These are phyloP conservation scores for Eurytoma adleriae DNA, from an alignment of 2,888 invertebrate species.

Conservation along the genomic window DNA sequence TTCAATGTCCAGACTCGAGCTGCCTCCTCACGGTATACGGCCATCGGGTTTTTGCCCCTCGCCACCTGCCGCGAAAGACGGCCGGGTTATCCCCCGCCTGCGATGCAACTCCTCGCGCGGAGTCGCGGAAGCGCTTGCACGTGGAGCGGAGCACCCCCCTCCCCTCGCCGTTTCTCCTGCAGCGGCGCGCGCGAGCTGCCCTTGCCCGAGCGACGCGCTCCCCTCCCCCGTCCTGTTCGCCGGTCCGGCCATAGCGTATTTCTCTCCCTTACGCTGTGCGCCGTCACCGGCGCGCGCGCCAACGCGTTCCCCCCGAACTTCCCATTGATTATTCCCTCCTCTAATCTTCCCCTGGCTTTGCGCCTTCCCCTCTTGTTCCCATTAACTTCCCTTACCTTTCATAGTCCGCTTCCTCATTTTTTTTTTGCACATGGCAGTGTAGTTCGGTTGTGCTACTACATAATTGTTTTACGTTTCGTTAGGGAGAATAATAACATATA, in stretches of 20 bases:
- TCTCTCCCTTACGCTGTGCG: neutral
- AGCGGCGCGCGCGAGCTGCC: neutral
- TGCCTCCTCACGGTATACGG: neutral
- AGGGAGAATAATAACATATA: too few species aligned
- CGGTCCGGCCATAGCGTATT: neutral
- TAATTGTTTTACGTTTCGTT: too few species aligned
- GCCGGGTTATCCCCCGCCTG: neutral
- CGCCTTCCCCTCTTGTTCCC: neutral
- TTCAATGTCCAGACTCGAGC: neutral
- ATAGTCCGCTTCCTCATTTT: neutral
- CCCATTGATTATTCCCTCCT: constrained; percentile 43
- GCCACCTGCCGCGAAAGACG: neutral
- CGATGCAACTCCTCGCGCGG: constrained; percentile 13
- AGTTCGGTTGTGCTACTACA: too few species aligned
- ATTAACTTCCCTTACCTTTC: too few species aligned
- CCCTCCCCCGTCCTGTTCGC: too few species aligned
- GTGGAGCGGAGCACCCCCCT: constrained; percentile 11
- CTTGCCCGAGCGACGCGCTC: too few species aligned
- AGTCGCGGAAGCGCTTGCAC: constrained; percentile 22
- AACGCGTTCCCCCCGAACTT: constrained; percentile 17
- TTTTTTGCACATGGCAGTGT: neutral
- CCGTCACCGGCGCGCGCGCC: neutral
- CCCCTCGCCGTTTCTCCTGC: neutral
- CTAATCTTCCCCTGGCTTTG: neutral
- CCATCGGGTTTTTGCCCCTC: neutral